Base-by-base conservation (phyloP, 2,888 invertebrate species). In the Allygus modestus region DNA sequence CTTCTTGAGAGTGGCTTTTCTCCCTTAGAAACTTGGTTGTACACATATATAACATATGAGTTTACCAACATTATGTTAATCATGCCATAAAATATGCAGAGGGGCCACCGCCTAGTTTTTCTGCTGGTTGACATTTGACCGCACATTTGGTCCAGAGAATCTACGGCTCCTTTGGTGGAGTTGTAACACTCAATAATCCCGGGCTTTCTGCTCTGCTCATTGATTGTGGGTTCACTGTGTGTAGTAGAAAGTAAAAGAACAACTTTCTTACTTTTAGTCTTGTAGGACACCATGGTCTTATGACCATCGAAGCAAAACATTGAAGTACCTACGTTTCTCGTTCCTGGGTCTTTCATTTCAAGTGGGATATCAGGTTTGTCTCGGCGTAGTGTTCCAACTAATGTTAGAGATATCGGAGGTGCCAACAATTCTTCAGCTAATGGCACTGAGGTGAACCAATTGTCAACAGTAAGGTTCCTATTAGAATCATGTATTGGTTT, bases 401-500 rank as follows among this genome's bases (percentile, higher is more conserved):
- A n/a, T 82, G 82, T 82, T 20, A 82, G 17, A 11, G 12, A 0
- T 41, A n/a, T 41, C 26, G 37, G 20, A 12, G 20, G 33, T 82
- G 84, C 37, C 51, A 51, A 65, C 41, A 83, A 11, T 37, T 51
- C 51, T 61, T 77, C 20, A 65, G 58, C 77, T 9, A 84, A 51
- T 31, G 84, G 28, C 31, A 84, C 58, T 77, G 77, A 77, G 31
- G 65, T 84, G 33, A 84, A 84, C 84, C 84, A 84, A 26, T 77
- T 84, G 43, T 84, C 77, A 15, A 58, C 37, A 1, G 77, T 77
- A 1, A 84, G 37, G 75, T 84, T 84, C 15, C 83, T 46, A 54
- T 84, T 77, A 4, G 58, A 58, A 31, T 41, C 54, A 20, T 37
- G 20, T 77, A 84, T 77, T 9, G 77, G 33, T 17, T 20, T 51